Evolutionary conservation across 2,888 invertebrate genomes (phyloP).

Genomic region (Itoplectis maculator): DNA sequence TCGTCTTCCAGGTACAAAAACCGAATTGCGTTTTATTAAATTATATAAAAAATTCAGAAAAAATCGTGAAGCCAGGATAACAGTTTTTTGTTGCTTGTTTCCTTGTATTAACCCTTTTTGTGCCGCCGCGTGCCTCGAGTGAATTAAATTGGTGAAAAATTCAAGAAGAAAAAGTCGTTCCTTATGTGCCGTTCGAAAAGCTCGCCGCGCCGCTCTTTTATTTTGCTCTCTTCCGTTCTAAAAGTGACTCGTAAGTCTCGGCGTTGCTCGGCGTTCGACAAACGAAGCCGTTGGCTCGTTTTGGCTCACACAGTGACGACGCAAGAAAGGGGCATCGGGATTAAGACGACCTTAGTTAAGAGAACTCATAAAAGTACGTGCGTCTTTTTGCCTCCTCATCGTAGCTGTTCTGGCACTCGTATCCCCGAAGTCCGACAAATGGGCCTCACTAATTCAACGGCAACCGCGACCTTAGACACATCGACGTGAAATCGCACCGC

Average conservation of each 20-base stretch:
- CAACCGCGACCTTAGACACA: slow-evolving; percentile 19
- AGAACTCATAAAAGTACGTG: slow-evolving; percentile 49
- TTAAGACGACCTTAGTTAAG: slow-evolving; percentile 41
- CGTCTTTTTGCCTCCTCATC: background rate
- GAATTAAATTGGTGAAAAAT: background rate
- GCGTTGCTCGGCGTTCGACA: slow-evolving; percentile 9
- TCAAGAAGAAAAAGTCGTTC: background rate
- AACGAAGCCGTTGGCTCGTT: slow-evolving; percentile 1
- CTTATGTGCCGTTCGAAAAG: background rate
- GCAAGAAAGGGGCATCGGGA: slow-evolving; percentile 17
- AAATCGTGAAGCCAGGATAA: background rate
- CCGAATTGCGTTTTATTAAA: background rate
- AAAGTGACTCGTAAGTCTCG: slow-evolving; percentile 18
- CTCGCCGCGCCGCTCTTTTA: background rate
- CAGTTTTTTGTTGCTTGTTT: background rate
- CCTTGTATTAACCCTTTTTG: background rate
- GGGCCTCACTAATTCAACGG: slow-evolving; percentile 7
- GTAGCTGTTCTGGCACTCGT: background rate
- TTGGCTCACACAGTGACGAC: slow-evolving; percentile 25
- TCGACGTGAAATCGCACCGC: slow-evolving; percentile 32
- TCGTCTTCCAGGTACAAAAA: slow-evolving; percentile 78
- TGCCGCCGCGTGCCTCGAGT: background rate
- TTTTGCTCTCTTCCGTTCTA: slow-evolving; percentile 7
- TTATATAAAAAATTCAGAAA: background rate
- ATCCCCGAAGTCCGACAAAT: slow-evolving; percentile 32